Percentiles rank a stretch among this genome's conserved stretches.
These are phyloP conservation scores for Spodoptera exigua DNA, from an alignment of 2,888 invertebrate genomes.

Conservation along the genomic window DNA sequence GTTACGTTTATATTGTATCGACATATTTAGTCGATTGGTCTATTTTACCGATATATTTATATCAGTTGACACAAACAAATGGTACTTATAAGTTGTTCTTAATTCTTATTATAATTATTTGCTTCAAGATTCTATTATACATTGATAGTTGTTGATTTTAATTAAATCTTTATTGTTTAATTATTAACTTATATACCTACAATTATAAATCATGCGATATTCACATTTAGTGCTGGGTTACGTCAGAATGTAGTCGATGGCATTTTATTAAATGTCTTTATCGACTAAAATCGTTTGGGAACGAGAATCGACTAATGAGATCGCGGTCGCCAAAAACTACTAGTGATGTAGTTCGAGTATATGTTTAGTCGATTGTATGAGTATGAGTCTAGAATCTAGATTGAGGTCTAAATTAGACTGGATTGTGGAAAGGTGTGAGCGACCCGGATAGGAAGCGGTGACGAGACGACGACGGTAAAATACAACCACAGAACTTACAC, in stretches of 20 bases:
- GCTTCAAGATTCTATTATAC: conserved; percentile 62
- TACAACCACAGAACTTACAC: neutral
- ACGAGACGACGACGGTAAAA: conserved; percentile 28
- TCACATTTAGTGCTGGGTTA: conserved; percentile 49
- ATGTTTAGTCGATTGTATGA: conserved; percentile 49
- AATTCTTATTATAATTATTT: conserved; percentile 60
- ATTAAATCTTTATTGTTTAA: conserved; percentile 52
- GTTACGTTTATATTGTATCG: conserved; percentile 56
- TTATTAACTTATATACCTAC: conserved; percentile 50
- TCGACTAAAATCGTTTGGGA: conserved; percentile 45
- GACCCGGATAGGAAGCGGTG: conserved; percentile 35
- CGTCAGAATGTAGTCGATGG: conserved; percentile 38
- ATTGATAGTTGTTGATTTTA: conserved; percentile 58
- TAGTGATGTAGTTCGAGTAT: conserved; percentile 43
- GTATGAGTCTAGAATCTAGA: conserved; percentile 40
- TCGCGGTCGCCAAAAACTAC: conserved; percentile 35
- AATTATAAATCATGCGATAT: conserved; percentile 51
- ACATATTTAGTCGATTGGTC: conserved; percentile 51
- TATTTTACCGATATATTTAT: conserved; percentile 51
- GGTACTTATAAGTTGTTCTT: conserved; percentile 64
- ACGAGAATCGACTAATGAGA: conserved; percentile 50
- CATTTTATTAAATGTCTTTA: conserved; percentile 43
- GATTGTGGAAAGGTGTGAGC: conserved; percentile 31
- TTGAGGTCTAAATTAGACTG: conserved; percentile 37
- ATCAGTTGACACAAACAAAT: conserved; percentile 59